Evolutionary conservation across 2,888 invertebrate genomes (phyloP).

Genomic region (Microctonus aethiopoides): DNA sequence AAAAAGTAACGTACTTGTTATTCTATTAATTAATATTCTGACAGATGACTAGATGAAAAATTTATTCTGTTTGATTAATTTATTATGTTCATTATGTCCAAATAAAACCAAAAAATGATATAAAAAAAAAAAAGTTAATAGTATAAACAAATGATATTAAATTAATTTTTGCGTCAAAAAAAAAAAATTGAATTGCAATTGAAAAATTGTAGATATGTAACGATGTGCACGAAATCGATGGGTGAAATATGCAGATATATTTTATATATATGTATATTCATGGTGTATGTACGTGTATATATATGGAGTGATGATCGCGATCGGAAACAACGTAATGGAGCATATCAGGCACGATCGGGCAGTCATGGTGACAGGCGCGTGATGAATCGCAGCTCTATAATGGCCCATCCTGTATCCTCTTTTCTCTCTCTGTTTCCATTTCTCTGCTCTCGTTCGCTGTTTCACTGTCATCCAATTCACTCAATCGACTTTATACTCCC

Average conservation of each 20-base stretch:
- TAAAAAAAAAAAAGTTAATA: no score
- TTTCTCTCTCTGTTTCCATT: neutral
- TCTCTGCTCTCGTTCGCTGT: neutral
- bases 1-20: neutral
- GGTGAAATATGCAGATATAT: no score
- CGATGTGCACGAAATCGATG: no score
- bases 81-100: neutral
- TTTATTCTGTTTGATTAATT: neutral
- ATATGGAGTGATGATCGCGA: constrained; percentile 8
- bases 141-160: no score
- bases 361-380: constrained; percentile 24
- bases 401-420: constrained; percentile 9
- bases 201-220: no score
- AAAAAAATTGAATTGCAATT: no score
- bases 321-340: constrained; percentile 28
- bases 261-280: no score
- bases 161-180: no score
- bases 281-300: neutral
- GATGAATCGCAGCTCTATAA: constrained; percentile 30
- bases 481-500: constrained; percentile 3
- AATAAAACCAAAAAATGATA: neutral
- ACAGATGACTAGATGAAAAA: constrained; percentile 7
- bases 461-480: neutral
- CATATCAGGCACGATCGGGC: constrained; percentile 26
- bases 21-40: neutral